These are phyloP conservation scores for Brienomyrus brachyistius DNA, from an alignment of 2,113 vertebrate species.

Conservation along the genomic window DNA sequence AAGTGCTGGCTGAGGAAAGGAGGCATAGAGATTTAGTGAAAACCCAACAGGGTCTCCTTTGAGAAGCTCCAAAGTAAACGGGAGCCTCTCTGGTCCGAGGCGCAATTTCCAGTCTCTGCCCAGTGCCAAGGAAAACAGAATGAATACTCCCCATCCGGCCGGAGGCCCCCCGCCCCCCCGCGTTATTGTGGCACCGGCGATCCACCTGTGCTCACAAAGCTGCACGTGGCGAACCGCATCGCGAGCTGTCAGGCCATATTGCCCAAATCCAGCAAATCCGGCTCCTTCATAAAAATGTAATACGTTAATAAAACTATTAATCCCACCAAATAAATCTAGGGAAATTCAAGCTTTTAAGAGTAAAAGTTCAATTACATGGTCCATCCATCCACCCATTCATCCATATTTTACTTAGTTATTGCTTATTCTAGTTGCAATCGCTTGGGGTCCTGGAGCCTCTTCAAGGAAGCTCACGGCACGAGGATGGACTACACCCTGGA, in stretches of 20 bases:
- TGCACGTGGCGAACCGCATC: not conserved
- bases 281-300: not conserved
- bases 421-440: not conserved
- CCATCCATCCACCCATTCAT: not conserved
- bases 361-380: not conserved
- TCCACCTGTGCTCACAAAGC: not conserved
- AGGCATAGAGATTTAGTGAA: constrained; percentile 43
- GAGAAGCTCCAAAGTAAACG: constrained; percentile 50
- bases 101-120: constrained; percentile 53
- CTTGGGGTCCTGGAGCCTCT: not conserved
- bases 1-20: not conserved
- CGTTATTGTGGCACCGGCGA: not conserved
- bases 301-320: not conserved
- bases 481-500: not conserved
- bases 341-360: not conserved
- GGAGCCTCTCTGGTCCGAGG: constrained; percentile 48
- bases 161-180: not conserved
- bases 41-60: constrained; percentile 52
- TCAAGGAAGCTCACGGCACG: not conserved
- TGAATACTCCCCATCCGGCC: not conserved
- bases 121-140: constrained; percentile 48
- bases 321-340: not conserved
- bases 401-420: not conserved
- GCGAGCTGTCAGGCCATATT: not conserved
- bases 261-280: not conserved